Percentiles rank a stretch among this genome's conserved stretches.
These are phyloP conservation scores for Aphelocoma californica DNA, from an alignment of 2,797 vertebrate species.

Conservation along the genomic window DNA sequence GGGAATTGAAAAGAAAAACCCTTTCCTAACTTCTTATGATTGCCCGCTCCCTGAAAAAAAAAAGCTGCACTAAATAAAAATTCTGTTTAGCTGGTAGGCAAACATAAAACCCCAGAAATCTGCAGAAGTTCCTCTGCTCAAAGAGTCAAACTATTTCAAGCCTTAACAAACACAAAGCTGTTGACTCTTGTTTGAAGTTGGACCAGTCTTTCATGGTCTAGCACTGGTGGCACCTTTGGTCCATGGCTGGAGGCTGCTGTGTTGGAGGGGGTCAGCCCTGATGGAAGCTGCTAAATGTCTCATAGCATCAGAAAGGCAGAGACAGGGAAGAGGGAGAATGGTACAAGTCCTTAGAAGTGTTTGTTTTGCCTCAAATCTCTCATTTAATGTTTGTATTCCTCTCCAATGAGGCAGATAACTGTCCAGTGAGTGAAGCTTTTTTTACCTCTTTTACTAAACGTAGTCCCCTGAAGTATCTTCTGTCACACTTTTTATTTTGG, in stretches of 20 bases:
- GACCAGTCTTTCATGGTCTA: not conserved
- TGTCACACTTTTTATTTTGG: not conserved
- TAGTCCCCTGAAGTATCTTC: not conserved
- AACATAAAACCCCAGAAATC: not conserved
- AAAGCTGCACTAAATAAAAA: not conserved
- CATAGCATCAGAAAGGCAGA: not conserved
- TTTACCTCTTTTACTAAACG: not conserved
- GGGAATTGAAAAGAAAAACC: not conserved
- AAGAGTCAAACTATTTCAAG: not conserved
- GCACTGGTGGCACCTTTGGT: not conserved
- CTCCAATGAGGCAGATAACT: not conserved
- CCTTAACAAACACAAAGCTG: not conserved
- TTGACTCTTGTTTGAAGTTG: not conserved
- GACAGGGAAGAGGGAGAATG: not conserved
- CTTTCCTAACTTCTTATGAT: not conserved
- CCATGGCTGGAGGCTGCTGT: not conserved
- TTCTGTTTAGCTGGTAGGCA: not conserved
- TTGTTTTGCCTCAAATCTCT: not conserved
- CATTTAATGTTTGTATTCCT: not conserved
- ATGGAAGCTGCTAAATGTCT: not conserved
- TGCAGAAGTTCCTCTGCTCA: not conserved
- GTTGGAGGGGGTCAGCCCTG: accelerated
- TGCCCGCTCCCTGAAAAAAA: not conserved
- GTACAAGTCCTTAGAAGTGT: not conserved
- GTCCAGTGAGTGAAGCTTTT: not conserved